phyloP scores from a whole-genome alignment of 2,113 vertebrate species.

The Anhinga rufa region DNA sequence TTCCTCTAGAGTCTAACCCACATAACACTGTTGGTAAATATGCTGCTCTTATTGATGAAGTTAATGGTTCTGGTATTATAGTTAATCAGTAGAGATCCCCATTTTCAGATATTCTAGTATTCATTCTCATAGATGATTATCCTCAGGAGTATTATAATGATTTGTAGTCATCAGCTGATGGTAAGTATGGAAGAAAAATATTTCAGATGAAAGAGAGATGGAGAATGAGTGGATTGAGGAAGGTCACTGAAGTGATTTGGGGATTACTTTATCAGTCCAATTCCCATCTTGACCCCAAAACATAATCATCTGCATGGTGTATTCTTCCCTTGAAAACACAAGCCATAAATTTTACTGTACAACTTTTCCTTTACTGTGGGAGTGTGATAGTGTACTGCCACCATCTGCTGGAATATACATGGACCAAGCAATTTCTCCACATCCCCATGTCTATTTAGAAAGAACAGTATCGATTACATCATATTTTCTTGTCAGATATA shows the following conservation, averaged over 20 bases:
- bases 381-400: constrained; percentile 10
- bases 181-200: background rate
- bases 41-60: background rate
- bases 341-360: background rate
- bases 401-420: constrained; percentile 29
- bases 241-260: background rate
- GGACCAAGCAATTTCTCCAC: background rate
- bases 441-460: background rate
- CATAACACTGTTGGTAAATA: background rate
- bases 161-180: background rate
- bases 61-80: background rate
- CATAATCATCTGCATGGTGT: background rate
- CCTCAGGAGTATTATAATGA: background rate
- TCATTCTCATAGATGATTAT: background rate
- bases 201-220: background rate
- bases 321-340: background rate
- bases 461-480: background rate
- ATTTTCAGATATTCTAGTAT: background rate
- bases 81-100: background rate
- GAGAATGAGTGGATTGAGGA: background rate
- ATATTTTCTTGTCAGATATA: background rate
- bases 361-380: background rate
- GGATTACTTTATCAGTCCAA: background rate
- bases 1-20: background rate
- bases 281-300: background rate